Percentiles rank a stretch among this genome's conserved stretches.
Conservation (phyloP, 1,140 invertebrate species). For the Drosophila truncata region DNA sequence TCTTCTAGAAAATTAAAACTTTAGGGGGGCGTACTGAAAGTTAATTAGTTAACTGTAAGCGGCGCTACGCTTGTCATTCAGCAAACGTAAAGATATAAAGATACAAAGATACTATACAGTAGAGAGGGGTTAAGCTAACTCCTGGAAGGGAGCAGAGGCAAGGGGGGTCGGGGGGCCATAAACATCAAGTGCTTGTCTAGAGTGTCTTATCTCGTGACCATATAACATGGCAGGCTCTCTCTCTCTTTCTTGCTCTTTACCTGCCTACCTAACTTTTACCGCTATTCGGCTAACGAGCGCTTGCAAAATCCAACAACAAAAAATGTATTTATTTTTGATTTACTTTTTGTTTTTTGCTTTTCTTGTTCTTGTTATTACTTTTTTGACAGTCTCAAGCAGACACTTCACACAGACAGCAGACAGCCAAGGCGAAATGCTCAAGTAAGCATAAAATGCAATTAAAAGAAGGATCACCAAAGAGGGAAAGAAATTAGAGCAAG, state of each 20-base stretch:
- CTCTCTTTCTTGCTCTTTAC: not conserved
- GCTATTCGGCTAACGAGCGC: constrained; percentile 65
- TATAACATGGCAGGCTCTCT: constrained; percentile 61
- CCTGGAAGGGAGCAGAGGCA: not conserved
- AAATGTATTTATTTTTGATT: constrained; percentile 23
- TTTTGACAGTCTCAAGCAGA: constrained; percentile 60
- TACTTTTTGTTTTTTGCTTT: constrained; percentile 22
- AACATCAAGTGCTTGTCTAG: constrained; percentile 67
- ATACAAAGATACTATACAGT: constrained; percentile 13
- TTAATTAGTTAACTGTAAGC: constrained; percentile 69
- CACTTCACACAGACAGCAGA: constrained; percentile 34
- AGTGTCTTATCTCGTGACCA: constrained; percentile 75
- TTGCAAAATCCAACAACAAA: constrained; percentile 32
- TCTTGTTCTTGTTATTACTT: constrained; percentile 14
- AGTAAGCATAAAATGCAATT: constrained; percentile 51
- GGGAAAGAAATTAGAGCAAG: constrained; percentile 58
- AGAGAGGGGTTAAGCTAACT: not conserved
- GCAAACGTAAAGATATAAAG: constrained; percentile 37
- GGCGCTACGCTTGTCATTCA: constrained; percentile 39
- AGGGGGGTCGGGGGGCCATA: constrained; percentile 28
- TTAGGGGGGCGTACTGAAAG: constrained; percentile 13
- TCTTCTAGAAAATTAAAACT: constrained; percentile 25
- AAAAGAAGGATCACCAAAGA: constrained; percentile 25
- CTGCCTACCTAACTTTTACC: constrained; percentile 17
- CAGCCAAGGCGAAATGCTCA: constrained; percentile 25